Conservation (phyloP, 2,797 vertebrate genomes). For the Podargus strigoides region DNA sequence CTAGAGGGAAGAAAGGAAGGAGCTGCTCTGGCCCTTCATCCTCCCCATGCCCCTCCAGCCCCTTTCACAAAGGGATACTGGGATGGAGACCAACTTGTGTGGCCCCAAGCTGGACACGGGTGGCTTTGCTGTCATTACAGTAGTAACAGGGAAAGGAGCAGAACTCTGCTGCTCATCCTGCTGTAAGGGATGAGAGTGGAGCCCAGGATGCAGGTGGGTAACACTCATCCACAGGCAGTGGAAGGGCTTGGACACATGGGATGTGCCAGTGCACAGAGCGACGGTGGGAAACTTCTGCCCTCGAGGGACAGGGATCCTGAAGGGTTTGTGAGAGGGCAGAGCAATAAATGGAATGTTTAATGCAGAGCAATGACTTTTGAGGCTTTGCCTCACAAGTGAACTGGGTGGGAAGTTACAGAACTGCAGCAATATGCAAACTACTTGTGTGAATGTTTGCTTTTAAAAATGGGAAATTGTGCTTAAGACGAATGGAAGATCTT, state of each 20-base stretch:
- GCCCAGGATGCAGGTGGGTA: background rate
- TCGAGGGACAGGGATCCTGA: background rate
- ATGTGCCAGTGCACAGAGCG: background rate
- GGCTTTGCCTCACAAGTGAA: background rate
- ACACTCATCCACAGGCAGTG: background rate
- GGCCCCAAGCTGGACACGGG: background rate
- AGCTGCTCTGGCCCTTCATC: background rate
- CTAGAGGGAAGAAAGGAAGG: background rate
- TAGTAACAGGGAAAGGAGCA: too few relatives aligned
- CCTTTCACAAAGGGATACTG: accelerated
- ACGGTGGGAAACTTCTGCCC: background rate
- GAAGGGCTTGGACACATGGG: background rate
- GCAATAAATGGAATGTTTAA: background rate
- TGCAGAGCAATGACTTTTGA: background rate
- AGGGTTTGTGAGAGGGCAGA: background rate
- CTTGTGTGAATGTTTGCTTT: background rate
- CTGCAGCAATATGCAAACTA: background rate
- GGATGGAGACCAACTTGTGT: background rate
- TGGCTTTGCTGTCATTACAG: background rate
- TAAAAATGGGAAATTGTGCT: background rate
- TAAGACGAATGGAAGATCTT: background rate
- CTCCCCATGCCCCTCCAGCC: background rate
- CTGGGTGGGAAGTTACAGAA: background rate
- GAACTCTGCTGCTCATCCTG: too few relatives aligned
- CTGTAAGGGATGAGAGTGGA: background rate